Evolutionary conservation across 2,113 vertebrate species (phyloP), one percentile per base, ranked within the genome.

Genomic region (Forbesichthys papilliferus): DNA sequence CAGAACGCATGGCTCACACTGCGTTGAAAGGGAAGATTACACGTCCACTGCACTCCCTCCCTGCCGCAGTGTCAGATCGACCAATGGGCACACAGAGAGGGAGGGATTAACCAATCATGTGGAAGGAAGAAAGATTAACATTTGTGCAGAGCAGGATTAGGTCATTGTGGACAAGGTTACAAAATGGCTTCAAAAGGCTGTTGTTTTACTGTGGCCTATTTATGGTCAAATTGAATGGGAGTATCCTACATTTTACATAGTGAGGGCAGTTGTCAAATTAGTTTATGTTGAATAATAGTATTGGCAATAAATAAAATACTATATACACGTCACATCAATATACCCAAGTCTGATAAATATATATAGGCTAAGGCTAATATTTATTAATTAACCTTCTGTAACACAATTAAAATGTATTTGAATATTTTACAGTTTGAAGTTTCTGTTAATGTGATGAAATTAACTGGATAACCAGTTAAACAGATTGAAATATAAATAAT

Each of bases 41-140:
- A 80, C 81, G 64, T 69, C 74, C 68, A 53, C 75, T 87, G 85
- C 80, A 76, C 57, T 77, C 58, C 79, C 61, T 16, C 6, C 49
- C 48, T 48, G 3, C 36, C 36, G 36, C 36, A 42, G 11, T 9
- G 8, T 60, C 52, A 16, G 80, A 86, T 81, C 89, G 87, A 79
- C 90, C 90, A 91, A 89, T 89, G 83, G 78, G 77, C 49, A 14
- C 10, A 0, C 34, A 11, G 73, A 68, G 78, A 85, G 66, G 1
- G 64, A 88, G 77, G 86, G 90, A 91, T 91, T 91, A 91, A 89
- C 88, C 90, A 91, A 91, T 91, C 74, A 69, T 20, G 78, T 73
- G 88, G 84, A 86, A 81, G 84, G 83, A 62, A 46, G 64, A 49
- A 84, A 83, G 88, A 91, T 91, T 91, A 91, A 69, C 49, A 0